phyloP scores from a whole-genome alignment of 2,797 vertebrate species.

The Coranthus polyacanthus region DNA sequence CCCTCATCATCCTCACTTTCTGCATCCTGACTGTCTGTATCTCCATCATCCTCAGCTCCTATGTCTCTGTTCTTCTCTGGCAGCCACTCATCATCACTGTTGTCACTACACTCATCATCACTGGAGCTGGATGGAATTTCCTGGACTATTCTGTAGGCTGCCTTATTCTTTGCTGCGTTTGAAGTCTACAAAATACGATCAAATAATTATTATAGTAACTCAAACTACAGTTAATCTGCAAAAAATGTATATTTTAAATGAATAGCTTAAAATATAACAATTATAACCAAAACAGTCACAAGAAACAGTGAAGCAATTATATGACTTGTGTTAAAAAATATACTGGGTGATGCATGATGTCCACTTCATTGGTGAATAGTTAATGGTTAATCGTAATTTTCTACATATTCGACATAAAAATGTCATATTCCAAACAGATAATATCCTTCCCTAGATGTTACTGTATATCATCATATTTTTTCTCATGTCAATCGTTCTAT shows the following conservation, averaged over 20 bases:
- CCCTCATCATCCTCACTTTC: too few relatives aligned
- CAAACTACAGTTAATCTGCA: not conserved
- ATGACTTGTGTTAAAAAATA: not conserved
- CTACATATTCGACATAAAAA: not conserved
- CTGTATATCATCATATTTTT: not conserved
- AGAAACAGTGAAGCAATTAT: not conserved
- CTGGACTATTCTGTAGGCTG: not conserved
- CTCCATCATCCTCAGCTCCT: too few relatives aligned
- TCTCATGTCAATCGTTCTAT: too few relatives aligned
- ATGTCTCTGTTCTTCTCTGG: not conserved
- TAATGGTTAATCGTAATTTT: not conserved
- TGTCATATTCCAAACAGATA: not conserved
- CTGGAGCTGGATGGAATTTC: conserved; percentile 8
- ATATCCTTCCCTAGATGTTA: not conserved
- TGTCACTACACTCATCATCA: conserved; percentile 15
- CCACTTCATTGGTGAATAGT: not conserved
- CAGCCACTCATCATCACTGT: conserved; percentile 25
- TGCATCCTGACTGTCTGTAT: too few relatives aligned
- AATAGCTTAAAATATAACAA: not conserved
- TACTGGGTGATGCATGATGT: not conserved
- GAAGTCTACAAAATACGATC: not conserved
- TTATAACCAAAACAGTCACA: not conserved
- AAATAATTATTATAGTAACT: not conserved
- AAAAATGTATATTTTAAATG: not conserved
- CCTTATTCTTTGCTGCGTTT: not conserved